phyloP scores from a whole-genome alignment of 2,888 invertebrate species.

The Thecophora atra region DNA sequence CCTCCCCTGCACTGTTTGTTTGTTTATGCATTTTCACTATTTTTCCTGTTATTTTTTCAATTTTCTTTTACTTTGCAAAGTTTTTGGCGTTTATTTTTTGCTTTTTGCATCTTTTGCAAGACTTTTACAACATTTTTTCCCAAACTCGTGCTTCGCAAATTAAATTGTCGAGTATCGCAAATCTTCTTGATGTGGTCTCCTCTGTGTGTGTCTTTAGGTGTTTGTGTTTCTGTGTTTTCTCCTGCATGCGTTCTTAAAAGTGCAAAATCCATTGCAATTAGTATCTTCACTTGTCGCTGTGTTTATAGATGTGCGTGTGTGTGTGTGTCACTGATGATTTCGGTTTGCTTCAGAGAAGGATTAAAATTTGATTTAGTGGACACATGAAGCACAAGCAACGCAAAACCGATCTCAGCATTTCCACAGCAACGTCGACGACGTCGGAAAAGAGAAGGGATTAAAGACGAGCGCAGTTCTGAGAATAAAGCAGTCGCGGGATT shows the following conservation, averaged over 20 bases:
- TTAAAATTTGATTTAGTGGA: conserved; percentile 8
- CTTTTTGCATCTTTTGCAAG: not conserved
- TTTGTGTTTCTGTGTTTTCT: not conserved
- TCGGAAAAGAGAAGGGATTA: too few relatives aligned
- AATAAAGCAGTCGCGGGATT: too few relatives aligned
- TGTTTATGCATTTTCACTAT: not conserved
- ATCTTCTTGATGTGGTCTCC: not conserved
- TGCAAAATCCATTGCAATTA: conserved; percentile 16
- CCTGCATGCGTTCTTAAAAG: not conserved
- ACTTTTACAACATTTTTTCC: not conserved
- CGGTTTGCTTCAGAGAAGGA: conserved; percentile 12
- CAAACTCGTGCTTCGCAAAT: conserved; percentile 10
- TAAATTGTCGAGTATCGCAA: conserved; percentile 11
- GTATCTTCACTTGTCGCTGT: not conserved
- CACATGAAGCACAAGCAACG: not conserved
- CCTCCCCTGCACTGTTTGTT: not conserved
- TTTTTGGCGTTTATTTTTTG: not conserved
- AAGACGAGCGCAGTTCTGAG: too few relatives aligned
- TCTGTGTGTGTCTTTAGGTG: not conserved
- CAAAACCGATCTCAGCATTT: too few relatives aligned
- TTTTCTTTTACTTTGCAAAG: not conserved
- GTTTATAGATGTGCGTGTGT: not conserved
- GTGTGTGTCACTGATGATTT: not conserved
- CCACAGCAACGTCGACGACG: too few relatives aligned
- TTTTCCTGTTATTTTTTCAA: not conserved